Conservation (phyloP, 2,113 vertebrate species). For the Oryzias celebensis region DNA sequence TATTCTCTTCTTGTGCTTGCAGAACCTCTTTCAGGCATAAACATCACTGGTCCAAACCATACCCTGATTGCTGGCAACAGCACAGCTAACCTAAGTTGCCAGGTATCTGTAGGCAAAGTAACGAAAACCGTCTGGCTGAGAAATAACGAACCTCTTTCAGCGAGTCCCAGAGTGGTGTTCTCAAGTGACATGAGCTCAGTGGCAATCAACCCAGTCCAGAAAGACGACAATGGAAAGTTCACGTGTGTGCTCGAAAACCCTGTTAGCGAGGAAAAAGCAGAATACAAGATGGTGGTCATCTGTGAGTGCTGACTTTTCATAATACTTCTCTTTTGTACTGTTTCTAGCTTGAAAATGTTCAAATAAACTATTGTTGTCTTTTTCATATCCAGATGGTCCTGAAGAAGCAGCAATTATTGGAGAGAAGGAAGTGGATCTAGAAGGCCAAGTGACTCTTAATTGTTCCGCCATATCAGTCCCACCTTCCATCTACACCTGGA, state of each 20-base stretch:
- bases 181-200: conserved; percentile 19
- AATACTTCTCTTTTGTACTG: neutral
- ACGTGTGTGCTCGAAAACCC: conserved; percentile 54
- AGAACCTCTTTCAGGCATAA: conserved; percentile 54
- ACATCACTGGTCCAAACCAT: conserved; percentile 16
- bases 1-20: neutral
- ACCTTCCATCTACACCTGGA: conserved; percentile 61
- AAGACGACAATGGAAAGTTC: conserved; percentile 64
- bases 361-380: neutral
- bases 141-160: conserved; percentile 14
- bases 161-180: conserved; percentile 11
- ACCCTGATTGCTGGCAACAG: conserved; percentile 59
- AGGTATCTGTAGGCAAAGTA: conserved; percentile 19
- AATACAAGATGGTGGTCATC: conserved; percentile 54
- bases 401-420: neutral
- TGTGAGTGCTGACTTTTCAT: conserved; percentile 60
- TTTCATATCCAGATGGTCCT: conserved; percentile 67
- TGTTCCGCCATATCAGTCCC: conserved; percentile 58
- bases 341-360: too few species aligned
- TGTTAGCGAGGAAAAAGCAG: neutral
- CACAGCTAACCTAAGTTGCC: conserved; percentile 67
- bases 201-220: conserved; percentile 44
- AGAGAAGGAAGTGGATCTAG: neutral
- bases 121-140: conserved; percentile 47
- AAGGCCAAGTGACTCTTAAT: fast-evolving